Evolutionary conservation across 1,140 invertebrate genomes (phyloP).

Genomic region (Drosophila truncata): DNA sequence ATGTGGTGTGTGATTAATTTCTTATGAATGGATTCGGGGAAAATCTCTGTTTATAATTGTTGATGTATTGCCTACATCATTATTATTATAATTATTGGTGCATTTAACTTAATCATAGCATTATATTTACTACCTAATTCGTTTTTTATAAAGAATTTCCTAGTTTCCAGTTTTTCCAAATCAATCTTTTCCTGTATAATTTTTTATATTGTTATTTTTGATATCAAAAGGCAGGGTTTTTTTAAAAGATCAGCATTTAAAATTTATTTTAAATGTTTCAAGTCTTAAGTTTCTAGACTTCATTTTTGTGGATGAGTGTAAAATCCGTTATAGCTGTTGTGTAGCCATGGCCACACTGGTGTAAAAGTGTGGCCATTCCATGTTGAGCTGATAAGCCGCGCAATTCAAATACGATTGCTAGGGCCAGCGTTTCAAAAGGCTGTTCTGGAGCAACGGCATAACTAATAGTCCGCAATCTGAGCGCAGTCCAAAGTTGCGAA

Average conservation of each 20-base stretch:
- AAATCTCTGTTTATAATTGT: not conserved
- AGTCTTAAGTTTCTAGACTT: too few relatives aligned
- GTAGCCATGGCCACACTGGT: constrained; percentile 20
- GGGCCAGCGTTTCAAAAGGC: too few relatives aligned
- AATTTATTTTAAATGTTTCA: not conserved
- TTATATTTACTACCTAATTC: too few relatives aligned
- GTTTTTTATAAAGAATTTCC: too few relatives aligned
- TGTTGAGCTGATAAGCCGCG: constrained; percentile 10
- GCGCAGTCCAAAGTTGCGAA: constrained; percentile 30
- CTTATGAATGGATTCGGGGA: not conserved
- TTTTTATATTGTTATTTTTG: too few relatives aligned
- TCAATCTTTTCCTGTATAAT: too few relatives aligned
- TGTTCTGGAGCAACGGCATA: not conserved
- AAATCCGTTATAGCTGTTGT: not conserved
- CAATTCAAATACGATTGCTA: constrained; percentile 26
- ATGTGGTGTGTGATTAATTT: not conserved
- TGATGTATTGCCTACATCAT: too few relatives aligned
- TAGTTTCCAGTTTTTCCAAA: too few relatives aligned
- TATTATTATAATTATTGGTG: too few relatives aligned
- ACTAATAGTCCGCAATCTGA: not conserved
- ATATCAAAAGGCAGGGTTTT: too few relatives aligned
- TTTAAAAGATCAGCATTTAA: not conserved
- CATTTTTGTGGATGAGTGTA: not conserved
- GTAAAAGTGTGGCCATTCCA: constrained; percentile 40
- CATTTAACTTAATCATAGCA: not conserved